A percentile compares a stretch with the other conserved stretches of the same genome.
Evolutionary conservation across 2,113 vertebrate species (phyloP).

Genomic region (Paedocypris sp.): DNA sequence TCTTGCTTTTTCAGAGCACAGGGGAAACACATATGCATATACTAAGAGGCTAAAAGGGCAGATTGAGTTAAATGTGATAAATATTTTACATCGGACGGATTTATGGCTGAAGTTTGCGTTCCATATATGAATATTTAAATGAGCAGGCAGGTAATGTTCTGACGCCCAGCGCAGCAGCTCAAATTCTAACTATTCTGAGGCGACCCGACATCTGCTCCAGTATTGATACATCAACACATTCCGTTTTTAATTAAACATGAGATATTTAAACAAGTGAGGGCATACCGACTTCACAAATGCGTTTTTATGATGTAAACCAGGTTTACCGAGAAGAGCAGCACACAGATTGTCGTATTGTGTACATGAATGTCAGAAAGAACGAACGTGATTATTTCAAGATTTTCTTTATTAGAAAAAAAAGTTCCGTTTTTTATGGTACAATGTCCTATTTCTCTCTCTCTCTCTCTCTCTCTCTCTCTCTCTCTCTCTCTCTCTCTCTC

Average conservation of each 20-base stretch:
- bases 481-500: too few relatives aligned
- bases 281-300: too few relatives aligned
- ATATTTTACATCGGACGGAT: slow-evolving; percentile 23
- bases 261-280: background rate
- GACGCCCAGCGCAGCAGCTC: background rate
- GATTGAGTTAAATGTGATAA: slow-evolving; percentile 8
- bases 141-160: slow-evolving; percentile 15
- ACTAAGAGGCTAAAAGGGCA: background rate
- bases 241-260: slow-evolving; percentile 2
- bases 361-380: too few relatives aligned
- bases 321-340: too few relatives aligned
- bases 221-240: slow-evolving; percentile 7
- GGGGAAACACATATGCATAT: too few relatives aligned
- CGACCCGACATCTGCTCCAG: slow-evolving; percentile 10
- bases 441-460: too few relatives aligned
- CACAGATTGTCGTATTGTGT: too few relatives aligned
- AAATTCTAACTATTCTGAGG: slow-evolving; percentile 7
- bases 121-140: slow-evolving; percentile 20
- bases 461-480: too few relatives aligned
- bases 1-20: background rate
- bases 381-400: too few relatives aligned
- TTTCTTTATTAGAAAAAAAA: too few relatives aligned
- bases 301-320: too few relatives aligned
- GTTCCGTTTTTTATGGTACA: too few relatives aligned
- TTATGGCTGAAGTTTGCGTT: slow-evolving; percentile 15